Evolutionary conservation across 2,113 vertebrate species (phyloP), one percentile per base, ranked within the genome.

Genomic region (Hippopotamus amphibius): DNA sequence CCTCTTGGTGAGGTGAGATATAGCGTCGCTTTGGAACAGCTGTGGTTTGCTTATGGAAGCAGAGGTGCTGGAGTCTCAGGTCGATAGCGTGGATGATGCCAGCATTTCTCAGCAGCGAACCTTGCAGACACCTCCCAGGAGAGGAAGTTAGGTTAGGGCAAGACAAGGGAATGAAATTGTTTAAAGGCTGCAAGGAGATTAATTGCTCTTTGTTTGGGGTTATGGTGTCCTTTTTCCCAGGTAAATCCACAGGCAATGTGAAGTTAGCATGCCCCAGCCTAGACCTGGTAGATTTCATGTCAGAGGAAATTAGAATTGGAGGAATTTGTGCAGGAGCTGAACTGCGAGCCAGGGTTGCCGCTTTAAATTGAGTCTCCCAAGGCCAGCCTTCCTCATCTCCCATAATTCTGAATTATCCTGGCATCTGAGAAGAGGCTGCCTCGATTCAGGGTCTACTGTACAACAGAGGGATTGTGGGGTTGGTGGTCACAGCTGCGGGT

Each of bases 101-200:
- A 61, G 57, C 33, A 6, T 71, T 84, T 94, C 90, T 97, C 96
- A 17, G 26, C 80, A 69, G 79, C 48, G 96, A 97, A 84, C 8
- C 5, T 33, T 71, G 53, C 1, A 6, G 74, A 43, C 89, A 3
- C 15, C 6, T 65, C 81, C 41, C 19, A 65, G 61, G 80, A 93
- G 81, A 97, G 83, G 10, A 97, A 82, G 68, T 79, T 84, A 66
- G 59, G 22, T 9, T 55, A 81, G 21, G 57, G 33, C 2, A 50
- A 50, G 61, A 92, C 8, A 63, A 59, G 13, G 0, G 61, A 76
- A 43, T 63, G 26, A 63, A 30, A 76, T 37, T 77, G 50, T 59
- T 95, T 90, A 74, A n/a, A 66, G 16, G 24, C 41, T 72, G 55
- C 15, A 80, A 26, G 28, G 66, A 80, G 28, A 61, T 28, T 16